A percentile compares a stretch with the other conserved stretches of the same genome.
Evolutionary conservation across 2,797 vertebrate species (phyloP).

Genomic region (Gymnoscopelus microlampas): DNA sequence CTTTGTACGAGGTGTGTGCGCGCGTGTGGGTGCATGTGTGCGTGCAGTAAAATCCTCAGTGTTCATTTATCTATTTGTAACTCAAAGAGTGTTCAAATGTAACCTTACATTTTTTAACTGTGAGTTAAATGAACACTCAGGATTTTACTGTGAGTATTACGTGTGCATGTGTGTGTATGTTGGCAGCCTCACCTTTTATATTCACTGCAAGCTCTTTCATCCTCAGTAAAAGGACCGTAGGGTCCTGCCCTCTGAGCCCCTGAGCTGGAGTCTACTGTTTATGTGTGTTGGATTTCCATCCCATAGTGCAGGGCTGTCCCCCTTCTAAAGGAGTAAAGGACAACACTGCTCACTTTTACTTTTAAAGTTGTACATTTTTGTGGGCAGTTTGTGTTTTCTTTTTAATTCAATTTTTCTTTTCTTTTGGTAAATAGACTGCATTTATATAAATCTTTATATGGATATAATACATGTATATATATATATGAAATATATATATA

Average conservation of each 20-base stretch:
- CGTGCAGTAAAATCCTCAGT: not conserved
- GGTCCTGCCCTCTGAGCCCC: conserved; percentile 71
- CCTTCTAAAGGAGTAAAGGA: conserved; percentile 62
- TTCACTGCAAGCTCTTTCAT: conserved; percentile 88
- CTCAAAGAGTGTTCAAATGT: too few relatives aligned
- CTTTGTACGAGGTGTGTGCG: conserved; percentile 83
- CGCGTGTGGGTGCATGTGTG: conserved; percentile 42
- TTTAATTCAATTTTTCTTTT: too few relatives aligned
- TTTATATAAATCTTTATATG: too few relatives aligned
- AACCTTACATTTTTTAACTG: too few relatives aligned
- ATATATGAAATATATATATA: too few relatives aligned
- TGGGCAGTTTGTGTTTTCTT: not conserved
- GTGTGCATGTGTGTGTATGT: conserved; percentile 63
- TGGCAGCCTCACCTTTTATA: conserved; percentile 80
- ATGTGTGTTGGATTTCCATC: conserved; percentile 76
- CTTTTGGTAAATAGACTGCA: too few relatives aligned
- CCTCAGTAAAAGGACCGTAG: conserved; percentile 82
- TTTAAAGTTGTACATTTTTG: conserved; percentile 50
- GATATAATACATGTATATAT: too few relatives aligned
- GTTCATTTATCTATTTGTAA: too few relatives aligned
- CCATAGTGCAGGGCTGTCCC: conserved; percentile 62
- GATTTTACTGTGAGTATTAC: too few relatives aligned
- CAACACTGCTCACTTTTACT: conserved; percentile 58
- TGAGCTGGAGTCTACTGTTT: conserved; percentile 78
- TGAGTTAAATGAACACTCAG: too few relatives aligned